phyloP scores from a whole-genome alignment of 2,113 vertebrate species.

The cat (Felis catus) region DNA sequence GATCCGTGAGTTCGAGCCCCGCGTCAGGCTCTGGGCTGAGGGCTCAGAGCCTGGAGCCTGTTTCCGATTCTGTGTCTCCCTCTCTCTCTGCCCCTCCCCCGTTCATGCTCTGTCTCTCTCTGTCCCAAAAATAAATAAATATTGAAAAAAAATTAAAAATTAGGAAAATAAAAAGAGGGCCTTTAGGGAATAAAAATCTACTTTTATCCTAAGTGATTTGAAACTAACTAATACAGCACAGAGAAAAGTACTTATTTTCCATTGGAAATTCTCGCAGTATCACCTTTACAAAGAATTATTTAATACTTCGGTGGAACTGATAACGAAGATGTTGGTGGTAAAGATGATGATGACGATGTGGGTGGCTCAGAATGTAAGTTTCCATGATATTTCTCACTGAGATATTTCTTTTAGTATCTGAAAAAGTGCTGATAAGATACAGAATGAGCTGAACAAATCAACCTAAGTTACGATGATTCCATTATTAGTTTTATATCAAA shows the following conservation, averaged over 20 bases:
- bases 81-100: too few species aligned
- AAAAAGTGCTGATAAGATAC: not conserved
- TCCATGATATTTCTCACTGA: not conserved
- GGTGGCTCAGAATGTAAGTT: not conserved
- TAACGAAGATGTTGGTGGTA: not conserved
- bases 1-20: too few species aligned
- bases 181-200: not conserved
- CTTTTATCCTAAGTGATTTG: constrained; percentile 4
- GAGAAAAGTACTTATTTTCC: not conserved
- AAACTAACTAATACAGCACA: not conserved
- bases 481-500: not conserved
- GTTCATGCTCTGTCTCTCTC: too few species aligned
- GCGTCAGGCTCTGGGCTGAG: too few species aligned
- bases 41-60: too few species aligned
- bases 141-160: too few species aligned
- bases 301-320: not conserved
- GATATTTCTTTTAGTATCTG: not conserved
- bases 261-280: not conserved
- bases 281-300: not conserved
- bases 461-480: not conserved
- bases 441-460: not conserved
- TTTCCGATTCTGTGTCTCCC: too few species aligned
- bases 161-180: not conserved
- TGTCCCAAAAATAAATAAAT: too few species aligned
- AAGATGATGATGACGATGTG: not conserved